Conservation (phyloP, 2,797 vertebrate species). For the Pogoniulus pusillus region DNA sequence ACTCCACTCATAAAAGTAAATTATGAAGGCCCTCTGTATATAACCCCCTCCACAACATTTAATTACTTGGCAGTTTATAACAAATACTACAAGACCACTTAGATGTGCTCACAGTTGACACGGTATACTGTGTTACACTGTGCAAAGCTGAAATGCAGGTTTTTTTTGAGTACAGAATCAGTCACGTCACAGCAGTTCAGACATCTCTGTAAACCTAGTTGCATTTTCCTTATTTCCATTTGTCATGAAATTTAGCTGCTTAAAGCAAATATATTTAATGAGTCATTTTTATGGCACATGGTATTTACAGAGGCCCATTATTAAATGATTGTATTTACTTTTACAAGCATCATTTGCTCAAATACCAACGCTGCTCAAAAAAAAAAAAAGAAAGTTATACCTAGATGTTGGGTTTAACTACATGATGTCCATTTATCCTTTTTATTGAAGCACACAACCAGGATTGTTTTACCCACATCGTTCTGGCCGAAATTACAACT, state of each 20-base stretch:
- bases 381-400: not conserved
- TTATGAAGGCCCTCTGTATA: not conserved
- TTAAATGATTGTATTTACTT: slow-evolving; percentile 2
- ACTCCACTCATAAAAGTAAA: not conserved
- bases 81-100: not conserved
- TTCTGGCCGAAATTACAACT: not conserved
- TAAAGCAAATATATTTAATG: slow-evolving; percentile 7
- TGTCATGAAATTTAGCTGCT: not conserved
- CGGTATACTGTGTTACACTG: not conserved
- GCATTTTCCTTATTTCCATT: not conserved
- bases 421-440: not conserved
- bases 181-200: not conserved
- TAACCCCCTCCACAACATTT: not conserved
- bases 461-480: not conserved
- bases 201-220: not conserved
- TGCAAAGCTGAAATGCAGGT: not conserved
- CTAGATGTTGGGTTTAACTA: not conserved
- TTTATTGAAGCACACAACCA: not conserved
- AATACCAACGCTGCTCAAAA: not conserved
- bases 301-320: slow-evolving; percentile 17
- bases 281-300: not conserved
- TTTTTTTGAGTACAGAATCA: not conserved
- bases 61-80: not conserved
- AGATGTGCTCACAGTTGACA: not conserved
- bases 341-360: not conserved